Evolutionary conservation across 2,888 invertebrate species (phyloP).

Genomic region (Baccha elongata): DNA sequence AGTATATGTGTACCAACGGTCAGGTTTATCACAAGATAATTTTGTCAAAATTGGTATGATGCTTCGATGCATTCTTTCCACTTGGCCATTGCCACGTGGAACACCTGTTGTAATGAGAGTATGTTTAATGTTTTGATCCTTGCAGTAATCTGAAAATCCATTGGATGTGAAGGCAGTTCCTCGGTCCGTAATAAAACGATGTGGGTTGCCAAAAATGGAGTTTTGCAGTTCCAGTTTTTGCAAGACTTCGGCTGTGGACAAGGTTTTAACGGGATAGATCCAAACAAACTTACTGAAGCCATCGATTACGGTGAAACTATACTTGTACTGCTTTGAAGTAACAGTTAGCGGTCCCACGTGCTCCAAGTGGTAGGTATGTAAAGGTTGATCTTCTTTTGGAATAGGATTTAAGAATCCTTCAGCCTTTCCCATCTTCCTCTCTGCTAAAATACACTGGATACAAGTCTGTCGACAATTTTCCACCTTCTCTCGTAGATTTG

Average conservation of each 20-base stretch:
- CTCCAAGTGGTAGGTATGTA: conserved; percentile 32
- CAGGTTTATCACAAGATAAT: conserved; percentile 76
- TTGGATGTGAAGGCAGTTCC: neutral
- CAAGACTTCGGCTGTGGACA: neutral
- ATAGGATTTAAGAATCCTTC: conserved; percentile 45
- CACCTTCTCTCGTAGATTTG: conserved; percentile 18
- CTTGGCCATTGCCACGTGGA: conserved; percentile 78
- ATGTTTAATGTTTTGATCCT: conserved; percentile 3
- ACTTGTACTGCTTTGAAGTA: conserved; percentile 30
- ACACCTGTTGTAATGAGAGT: conserved; percentile 11
- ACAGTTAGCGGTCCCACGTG: conserved; percentile 33
- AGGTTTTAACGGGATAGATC: neutral
- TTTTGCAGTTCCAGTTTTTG: neutral
- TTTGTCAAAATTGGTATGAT: conserved; percentile 78
- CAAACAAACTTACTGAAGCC: conserved; percentile 48
- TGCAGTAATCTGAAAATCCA: neutral
- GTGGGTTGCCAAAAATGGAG: conserved; percentile 74
- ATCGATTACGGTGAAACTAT: conserved; percentile 29
- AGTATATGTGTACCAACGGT: conserved; percentile 76
- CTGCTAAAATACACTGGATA: conserved; percentile 28
- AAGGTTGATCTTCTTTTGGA: conserved; percentile 40
- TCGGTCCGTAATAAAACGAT: neutral
- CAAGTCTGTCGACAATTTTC: conserved; percentile 1
- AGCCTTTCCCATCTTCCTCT: conserved; percentile 26
- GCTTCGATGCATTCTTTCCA: conserved; percentile 76